Evolutionary conservation across 2,113 vertebrate genomes (phyloP), one percentile per base, ranked within the genome.

Genomic region (Trichechus manatus): DNA sequence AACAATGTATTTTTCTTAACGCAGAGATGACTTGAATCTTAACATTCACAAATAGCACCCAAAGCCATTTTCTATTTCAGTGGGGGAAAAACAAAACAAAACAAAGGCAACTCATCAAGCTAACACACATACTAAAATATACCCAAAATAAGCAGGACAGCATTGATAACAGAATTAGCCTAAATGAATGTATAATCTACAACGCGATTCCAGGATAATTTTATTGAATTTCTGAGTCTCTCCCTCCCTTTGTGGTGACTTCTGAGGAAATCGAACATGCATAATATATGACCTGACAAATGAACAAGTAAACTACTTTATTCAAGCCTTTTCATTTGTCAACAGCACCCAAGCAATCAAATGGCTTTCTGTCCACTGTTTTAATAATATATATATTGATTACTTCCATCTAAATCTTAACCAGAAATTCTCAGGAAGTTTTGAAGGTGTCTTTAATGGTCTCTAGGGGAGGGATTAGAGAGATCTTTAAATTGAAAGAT

Each of bases 201-300:
- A 98, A 84, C 6, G 87, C 95, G 98, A 98, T 98, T 98, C 98
- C 84, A 97, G 97, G 96, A 98, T 98, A 98, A 98, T 98, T 98
- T 98, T 95, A 98, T 98, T 93, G 97, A 98, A 98, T 98, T 98
- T 95, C 75, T 98, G 92, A 98, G 98, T 90, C 96, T 98, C 94
- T 98, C 97, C 80, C 88, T 98, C 97, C 97, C 96, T 98, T 97
- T 1, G 3, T 94, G 91, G 97, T 96, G 95, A 97, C 97, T 98
- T 91, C 88, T 97, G 91, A 98, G 98, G 97, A 98, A 98, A 99
- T 98, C 78, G 87, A 98, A 98, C 31, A 78, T 84, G 4, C 95
- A 97, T 98, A 98, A 99, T 98, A 97, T 98, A 99, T 97, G 96
- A 98, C 94, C 98, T 98, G 98, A 98, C 98, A 98, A 98, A 98